These are phyloP conservation scores for Aix galericulata DNA, from an alignment of 2,113 vertebrate species.

Conservation along the genomic window DNA sequence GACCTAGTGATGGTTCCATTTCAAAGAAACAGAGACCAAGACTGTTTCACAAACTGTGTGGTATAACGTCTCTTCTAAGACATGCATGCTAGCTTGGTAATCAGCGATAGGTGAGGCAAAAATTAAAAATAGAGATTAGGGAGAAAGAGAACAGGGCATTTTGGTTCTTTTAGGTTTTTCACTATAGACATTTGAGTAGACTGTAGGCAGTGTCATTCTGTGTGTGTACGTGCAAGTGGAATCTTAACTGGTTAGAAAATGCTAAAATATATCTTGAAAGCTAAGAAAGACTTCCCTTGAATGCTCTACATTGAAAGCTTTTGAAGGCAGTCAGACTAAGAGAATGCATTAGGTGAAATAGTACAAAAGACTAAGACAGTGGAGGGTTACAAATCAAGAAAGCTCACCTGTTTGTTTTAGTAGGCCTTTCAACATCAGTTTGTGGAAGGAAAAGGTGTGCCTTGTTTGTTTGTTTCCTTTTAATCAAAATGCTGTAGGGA, in stretches of 20 bases:
- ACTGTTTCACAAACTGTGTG: neutral
- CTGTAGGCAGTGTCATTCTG: neutral
- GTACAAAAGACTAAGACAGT: neutral
- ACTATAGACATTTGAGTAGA: neutral
- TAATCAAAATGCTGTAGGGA: neutral
- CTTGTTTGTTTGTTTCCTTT: neutral
- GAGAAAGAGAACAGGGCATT: neutral
- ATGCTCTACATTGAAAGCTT: neutral
- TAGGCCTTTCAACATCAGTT: neutral
- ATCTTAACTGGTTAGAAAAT: neutral
- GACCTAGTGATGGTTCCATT: neutral
- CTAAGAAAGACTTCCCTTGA: neutral
- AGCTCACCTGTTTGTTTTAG: neutral
- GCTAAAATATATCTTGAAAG: neutral
- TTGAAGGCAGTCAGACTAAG: neutral
- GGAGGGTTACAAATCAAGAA: neutral
- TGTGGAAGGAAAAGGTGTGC: neutral
- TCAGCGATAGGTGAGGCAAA: neutral
- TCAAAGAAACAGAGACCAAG: neutral
- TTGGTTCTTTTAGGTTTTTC: neutral
- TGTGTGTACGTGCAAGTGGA: neutral
- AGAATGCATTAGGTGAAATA: neutral
- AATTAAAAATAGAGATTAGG: neutral
- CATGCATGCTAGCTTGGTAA: neutral
- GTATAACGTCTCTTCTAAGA: neutral